Evolutionary conservation across 2,113 vertebrate species (phyloP), one percentile per base, ranked within the genome.

Genomic region (Entosphenus tridentatus): DNA sequence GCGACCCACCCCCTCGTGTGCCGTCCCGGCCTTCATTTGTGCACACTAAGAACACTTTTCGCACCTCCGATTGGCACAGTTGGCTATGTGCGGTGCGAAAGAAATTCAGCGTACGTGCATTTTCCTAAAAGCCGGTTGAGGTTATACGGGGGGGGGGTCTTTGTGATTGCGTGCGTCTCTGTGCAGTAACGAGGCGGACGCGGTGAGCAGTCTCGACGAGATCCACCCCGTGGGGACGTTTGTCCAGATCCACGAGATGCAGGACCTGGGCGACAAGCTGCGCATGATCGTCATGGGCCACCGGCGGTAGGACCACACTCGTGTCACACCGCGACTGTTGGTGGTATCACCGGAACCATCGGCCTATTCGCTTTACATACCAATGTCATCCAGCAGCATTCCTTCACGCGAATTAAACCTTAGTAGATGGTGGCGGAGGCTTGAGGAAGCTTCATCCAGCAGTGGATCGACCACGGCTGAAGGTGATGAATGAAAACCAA

Each of bases 241-340:
- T 17, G 89, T 96, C 9, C 93, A 98, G 80, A 98, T 98, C 70
- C 93, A 98, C 5, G 93, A 98, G 74, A 93, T 98, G 92, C 92
- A 96, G 79, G 93, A 96, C 78, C 83, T 98, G 1, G 92, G 92
- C 1, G 92, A 98, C 79, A 92, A 89, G 75, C 73, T 98, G 70
- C 86, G 90, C 2, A 98, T 98, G 92, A 98, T 98, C 1, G 88
- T 98, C 71, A 96, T 96, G 85, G 92, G 92, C 8, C 90, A 98
- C 70, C 82, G 87, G n/a, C 82, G 87, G 87, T 87, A 74, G 76
- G 68, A 7, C 39, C 39, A 7, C 39, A 39, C 39, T 39, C 39
- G 6, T 1, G 39, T 39, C 4, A 39, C 39, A 39, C 39, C 39
- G 39, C 39, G 6, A 39, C 39, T 39, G 39, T 7, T 39, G 39